Percentiles rank a stretch among this genome's conserved stretches.
These are phyloP conservation scores for Cotesia glomerata DNA, from an alignment of 1,140 invertebrate species.

Conservation along the genomic window DNA sequence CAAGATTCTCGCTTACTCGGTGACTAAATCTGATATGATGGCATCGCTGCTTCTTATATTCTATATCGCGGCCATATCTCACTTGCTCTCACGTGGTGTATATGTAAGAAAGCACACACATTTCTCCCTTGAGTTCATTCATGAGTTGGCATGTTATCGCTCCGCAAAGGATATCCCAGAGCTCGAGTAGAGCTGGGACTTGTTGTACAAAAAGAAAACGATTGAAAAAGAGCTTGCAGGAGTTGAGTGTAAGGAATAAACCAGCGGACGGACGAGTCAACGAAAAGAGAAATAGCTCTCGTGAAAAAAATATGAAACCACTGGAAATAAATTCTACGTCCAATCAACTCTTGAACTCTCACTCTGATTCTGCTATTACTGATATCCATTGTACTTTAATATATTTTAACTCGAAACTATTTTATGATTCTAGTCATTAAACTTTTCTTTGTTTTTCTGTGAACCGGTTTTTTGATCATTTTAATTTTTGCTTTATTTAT, in stretches of 20 bases:
- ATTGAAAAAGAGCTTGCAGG: no score
- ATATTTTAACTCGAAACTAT: not conserved
- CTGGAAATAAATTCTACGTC: constrained; percentile 6
- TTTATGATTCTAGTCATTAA: not conserved
- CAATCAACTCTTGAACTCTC: constrained; percentile 4
- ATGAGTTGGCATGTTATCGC: constrained; percentile 3
- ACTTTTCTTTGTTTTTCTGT: not conserved
- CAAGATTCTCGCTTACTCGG: constrained; percentile 15
- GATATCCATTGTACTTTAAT: not conserved
- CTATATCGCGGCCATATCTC: not conserved
- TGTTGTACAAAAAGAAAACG: no score
- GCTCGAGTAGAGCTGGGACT: no score
- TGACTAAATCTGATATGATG: not conserved
- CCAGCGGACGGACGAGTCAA: not conserved
- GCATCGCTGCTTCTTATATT: not conserved
- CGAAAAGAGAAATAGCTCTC: not conserved
- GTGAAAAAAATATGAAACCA: constrained; percentile 13
- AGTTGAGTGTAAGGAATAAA: no score
- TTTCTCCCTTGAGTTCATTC: not conserved
- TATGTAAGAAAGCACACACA: not conserved
- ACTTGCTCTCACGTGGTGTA: not conserved
- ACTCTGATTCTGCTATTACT: not conserved
- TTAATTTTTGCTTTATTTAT: no score
- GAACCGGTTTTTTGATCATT: no score
- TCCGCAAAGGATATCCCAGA: not conserved